phyloP scores from a whole-genome alignment of 1,140 invertebrate species.

The Eumaeus atala region DNA sequence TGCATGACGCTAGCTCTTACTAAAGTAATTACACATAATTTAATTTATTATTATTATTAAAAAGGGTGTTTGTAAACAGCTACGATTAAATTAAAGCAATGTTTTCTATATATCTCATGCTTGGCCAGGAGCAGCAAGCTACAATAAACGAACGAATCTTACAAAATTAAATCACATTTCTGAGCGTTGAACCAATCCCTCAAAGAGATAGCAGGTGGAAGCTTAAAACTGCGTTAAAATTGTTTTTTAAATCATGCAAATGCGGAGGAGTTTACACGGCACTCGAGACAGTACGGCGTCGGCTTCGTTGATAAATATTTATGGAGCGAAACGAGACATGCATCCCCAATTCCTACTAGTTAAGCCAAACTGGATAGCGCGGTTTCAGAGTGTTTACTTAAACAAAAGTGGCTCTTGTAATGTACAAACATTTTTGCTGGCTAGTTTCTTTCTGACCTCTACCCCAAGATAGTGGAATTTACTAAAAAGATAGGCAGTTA shows the following conservation, averaged over 20 bases:
- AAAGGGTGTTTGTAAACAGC: too few species aligned
- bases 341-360: constrained; percentile 8
- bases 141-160: too few species aligned
- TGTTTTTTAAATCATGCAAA: constrained; percentile 30
- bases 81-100: too few species aligned
- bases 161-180: too few species aligned
- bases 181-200: not conserved
- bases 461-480: too few species aligned
- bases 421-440: not conserved
- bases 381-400: not conserved
- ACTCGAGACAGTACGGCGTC: constrained; percentile 20
- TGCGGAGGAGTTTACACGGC: constrained; percentile 21
- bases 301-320: constrained; percentile 14
- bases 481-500: too few species aligned
- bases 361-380: constrained; percentile 8
- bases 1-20: too few species aligned
- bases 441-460: too few species aligned
- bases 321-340: constrained; percentile 14
- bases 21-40: too few species aligned
- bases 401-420: constrained; percentile 2
- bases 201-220: not conserved
- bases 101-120: too few species aligned
- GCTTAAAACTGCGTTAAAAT: constrained; percentile 21
- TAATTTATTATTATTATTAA: too few species aligned
- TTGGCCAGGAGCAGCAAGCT: too few species aligned